Percentiles rank a stretch among this genome's conserved stretches.
phyloP scores from a whole-genome alignment of 2,113 vertebrate species.

The Anser brachyrhynchus region DNA sequence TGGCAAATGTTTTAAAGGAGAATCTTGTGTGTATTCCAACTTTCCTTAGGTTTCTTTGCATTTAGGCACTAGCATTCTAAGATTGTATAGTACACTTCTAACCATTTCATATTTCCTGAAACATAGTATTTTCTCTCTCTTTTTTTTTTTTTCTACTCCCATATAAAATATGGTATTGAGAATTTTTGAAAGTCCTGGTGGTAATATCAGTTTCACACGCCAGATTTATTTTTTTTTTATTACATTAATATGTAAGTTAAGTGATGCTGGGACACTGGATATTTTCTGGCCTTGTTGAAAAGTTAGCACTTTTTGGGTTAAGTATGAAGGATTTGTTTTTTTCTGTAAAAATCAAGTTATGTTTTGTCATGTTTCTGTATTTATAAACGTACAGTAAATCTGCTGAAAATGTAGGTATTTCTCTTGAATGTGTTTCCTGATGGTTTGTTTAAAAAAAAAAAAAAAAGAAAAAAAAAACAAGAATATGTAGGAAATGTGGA shows the following conservation, averaged over 20 bases:
- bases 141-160: background rate
- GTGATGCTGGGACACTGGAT: constrained; percentile 64
- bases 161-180: background rate
- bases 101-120: constrained; percentile 19
- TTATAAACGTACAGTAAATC: constrained; percentile 66
- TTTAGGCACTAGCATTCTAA: constrained; percentile 33
- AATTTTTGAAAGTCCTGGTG: constrained; percentile 28
- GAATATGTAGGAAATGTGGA: constrained; percentile 51
- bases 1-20: constrained; percentile 42
- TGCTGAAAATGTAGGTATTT: constrained; percentile 65
- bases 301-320: constrained; percentile 58
- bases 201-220: constrained; percentile 24
- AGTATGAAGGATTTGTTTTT: constrained; percentile 59
- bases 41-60: constrained; percentile 54
- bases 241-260: constrained; percentile 6
- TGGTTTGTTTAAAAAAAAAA: constrained; percentile 64
- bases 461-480: background rate
- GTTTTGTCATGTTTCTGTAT: constrained; percentile 61
- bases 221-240: constrained; percentile 8
- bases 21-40: constrained; percentile 26
- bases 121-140: background rate
- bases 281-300: constrained; percentile 63
- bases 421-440: constrained; percentile 61
- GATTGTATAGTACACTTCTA: background rate
- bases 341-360: constrained; percentile 51